Evolutionary conservation across 2,113 vertebrate genomes (phyloP), one percentile per base, ranked within the genome.

Genomic region (Elephas maximus): DNA sequence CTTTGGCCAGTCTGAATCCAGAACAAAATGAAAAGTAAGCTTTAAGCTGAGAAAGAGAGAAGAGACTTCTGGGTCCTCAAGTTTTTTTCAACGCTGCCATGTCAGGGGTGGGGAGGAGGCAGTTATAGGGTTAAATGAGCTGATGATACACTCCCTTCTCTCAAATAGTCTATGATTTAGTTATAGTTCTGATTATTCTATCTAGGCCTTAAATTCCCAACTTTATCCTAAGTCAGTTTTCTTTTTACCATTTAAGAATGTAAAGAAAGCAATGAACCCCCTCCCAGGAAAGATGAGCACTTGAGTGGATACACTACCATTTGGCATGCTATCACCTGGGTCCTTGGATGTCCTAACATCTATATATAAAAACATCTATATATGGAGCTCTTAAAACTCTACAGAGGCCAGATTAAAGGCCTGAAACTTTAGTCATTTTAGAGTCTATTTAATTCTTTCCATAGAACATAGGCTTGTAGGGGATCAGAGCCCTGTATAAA

Each of bases 21-120:
- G 95, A 94, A 65, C 73, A 93, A 96, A 93, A 96, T 85, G 44
- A 95, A 96, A 94, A 92, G 89, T 45, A 96, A 93, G 87, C 57
- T 76, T 5, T 60, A 83, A 78, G 80, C 53, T 81, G 57, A 77
- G 57, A 28, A 37, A 53, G 51, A 62, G 14, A 71, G 73, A 96
- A 76, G 37, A 24, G 41, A 30, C 88, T 92, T 90, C 14, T 65
- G 84, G 26, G 44, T 17, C 9, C 28, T 67, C 3, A 5, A 17
- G 12, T 24, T 82, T 41, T 76, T 76, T 51, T 17, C 48, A 76
- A 14, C 5, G 41, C 15, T 9, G 20, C 6, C 14, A 71, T 4
- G n/a, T 21, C 21, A 63, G 60, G 51, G 24, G 24, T 8, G 18
- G 24, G 17, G 30, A 57, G 15, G 17, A 28, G 18, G 8, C 21